These are phyloP conservation scores for Pachyseris speciosa DNA, from an alignment of 64 coral and sea anemone genomes.

Conservation along the genomic window DNA sequence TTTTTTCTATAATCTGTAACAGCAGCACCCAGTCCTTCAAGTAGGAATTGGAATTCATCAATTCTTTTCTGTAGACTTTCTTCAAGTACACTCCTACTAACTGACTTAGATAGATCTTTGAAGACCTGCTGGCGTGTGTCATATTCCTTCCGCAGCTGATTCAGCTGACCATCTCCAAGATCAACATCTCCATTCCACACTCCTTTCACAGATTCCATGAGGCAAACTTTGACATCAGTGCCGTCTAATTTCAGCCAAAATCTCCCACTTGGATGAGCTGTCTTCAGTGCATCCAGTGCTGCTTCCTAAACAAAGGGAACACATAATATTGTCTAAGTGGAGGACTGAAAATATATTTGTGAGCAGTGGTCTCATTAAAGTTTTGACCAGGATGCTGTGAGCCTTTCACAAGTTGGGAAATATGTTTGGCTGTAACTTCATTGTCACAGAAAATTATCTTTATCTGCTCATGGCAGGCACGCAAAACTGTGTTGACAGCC, in stretches of 20 bases:
- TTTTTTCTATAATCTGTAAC: constrained; percentile 30
- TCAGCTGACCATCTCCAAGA: constrained; percentile 46
- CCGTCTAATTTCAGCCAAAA: constrained; percentile 67
- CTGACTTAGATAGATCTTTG: background rate
- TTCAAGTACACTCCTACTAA: background rate
- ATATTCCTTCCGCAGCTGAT: constrained; percentile 21
- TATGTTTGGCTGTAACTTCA: too few species aligned
- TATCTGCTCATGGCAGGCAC: too few species aligned
- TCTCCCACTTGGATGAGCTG: constrained; percentile 32
- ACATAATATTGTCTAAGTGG: background rate
- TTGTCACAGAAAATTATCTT: too few species aligned
- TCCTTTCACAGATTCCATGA: constrained; percentile 61
- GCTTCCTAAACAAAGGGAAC: background rate
- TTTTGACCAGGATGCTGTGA: background rate
- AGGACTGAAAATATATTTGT: background rate
- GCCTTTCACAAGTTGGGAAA: background rate
- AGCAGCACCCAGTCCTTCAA: constrained; percentile 4
- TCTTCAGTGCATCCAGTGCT: constrained; percentile 45
- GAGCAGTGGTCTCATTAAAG: background rate
- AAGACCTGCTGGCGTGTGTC: background rate
- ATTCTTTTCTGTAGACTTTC: background rate
- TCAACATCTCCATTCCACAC: constrained; percentile 66
- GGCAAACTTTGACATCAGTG: constrained; percentile 55
- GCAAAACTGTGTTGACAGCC: too few species aligned
- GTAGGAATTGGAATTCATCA: background rate